Conservation (phyloP, 1,140 invertebrate species). For the Oncopodura yosiiana region DNA sequence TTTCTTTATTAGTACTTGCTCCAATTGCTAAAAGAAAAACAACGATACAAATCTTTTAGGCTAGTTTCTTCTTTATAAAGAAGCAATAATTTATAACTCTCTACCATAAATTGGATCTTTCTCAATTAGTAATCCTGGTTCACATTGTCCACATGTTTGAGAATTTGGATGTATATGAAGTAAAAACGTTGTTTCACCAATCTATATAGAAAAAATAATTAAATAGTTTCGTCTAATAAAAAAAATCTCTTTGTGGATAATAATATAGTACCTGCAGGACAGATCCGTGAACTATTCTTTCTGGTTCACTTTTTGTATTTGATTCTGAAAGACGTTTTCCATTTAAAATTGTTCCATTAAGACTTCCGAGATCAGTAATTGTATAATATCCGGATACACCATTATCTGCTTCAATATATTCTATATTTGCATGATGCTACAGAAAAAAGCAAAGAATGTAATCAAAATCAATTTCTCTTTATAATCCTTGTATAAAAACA, state of each 20-base stretch:
- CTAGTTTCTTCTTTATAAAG: too few species aligned
- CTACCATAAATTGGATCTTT: conserved; percentile 31
- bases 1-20: conserved; percentile 3
- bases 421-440: conserved; percentile 61
- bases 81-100: too few species aligned
- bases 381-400: conserved; percentile 46
- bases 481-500: conserved; percentile 6
- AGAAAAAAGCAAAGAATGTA: conserved; percentile 36
- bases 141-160: conserved; percentile 79
- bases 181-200: conserved; percentile 63
- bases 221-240: too few species aligned
- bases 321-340: conserved; percentile 59
- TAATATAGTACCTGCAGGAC: conserved; percentile 44
- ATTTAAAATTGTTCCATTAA: conserved; percentile 78
- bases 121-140: conserved; percentile 61
- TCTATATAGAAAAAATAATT: too few species aligned
- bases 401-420: conserved; percentile 37
- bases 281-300: conserved; percentile 62
- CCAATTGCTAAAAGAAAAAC: conserved; percentile 6
- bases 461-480: conserved; percentile 12
- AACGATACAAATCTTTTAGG: neutral
- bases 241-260: too few species aligned
- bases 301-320: conserved; percentile 55
- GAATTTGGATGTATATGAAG: conserved; percentile 76
- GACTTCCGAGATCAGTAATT: conserved; percentile 69